phyloP scores from a whole-genome alignment of 2,797 vertebrate species.

The Pseudochaenichthys georgianus region DNA sequence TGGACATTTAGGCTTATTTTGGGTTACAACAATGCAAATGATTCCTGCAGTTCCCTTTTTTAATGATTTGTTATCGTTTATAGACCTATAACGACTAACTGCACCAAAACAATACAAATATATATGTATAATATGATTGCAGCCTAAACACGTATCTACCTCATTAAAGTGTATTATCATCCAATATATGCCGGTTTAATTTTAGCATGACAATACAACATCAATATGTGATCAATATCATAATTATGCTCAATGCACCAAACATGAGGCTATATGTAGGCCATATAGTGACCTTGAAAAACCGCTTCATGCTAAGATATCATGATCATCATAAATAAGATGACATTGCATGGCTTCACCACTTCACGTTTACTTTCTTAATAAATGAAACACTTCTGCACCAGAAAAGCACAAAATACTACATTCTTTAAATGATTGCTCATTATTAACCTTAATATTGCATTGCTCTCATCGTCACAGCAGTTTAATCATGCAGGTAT shows the following conservation, averaged over 20 bases:
- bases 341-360: not conserved
- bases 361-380: not conserved
- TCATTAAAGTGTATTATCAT: not conserved
- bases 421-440: not conserved
- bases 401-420: not conserved
- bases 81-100: not conserved
- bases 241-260: not conserved
- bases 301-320: not conserved
- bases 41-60: not conserved
- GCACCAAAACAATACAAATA: not conserved
- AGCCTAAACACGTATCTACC: not conserved
- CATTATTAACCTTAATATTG: not conserved
- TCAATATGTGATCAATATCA: not conserved
- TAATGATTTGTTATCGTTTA: not conserved
- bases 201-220: not conserved
- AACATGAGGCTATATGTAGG: not conserved
- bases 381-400: not conserved
- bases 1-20: not conserved
- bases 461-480: not conserved
- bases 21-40: not conserved
- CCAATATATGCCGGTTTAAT: not conserved
- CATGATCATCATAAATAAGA: not conserved
- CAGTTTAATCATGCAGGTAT: conserved; percentile 8
- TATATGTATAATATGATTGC: not conserved
- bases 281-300: conserved; percentile 24